These are phyloP conservation scores for Borostomias antarcticus DNA, from an alignment of 2,797 vertebrate species.

Conservation along the genomic window DNA sequence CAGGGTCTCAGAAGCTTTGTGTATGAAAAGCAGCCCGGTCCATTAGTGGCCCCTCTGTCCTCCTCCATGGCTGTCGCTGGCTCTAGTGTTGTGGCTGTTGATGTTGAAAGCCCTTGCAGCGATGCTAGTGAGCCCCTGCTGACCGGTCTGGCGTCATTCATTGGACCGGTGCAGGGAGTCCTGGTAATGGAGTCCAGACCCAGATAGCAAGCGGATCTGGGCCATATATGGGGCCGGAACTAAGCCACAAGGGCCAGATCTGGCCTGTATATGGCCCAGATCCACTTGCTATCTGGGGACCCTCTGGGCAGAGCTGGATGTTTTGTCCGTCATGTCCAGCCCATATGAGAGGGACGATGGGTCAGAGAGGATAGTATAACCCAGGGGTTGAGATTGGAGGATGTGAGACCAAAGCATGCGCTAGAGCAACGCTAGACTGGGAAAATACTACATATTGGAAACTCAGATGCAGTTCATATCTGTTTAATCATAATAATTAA, in stretches of 20 bases:
- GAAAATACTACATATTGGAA: neutral
- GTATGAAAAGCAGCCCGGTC: neutral
- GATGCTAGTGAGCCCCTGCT: neutral
- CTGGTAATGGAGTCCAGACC: slow-evolving; percentile 50
- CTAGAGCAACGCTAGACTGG: neutral
- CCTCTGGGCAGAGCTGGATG: slow-evolving; percentile 35
- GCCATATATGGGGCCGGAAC: no score
- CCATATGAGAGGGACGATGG: no score
- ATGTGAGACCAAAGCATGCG: neutral
- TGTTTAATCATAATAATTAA: neutral
- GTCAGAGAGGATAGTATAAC: no score
- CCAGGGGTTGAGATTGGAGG: neutral
- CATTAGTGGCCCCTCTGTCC: slow-evolving; percentile 3
- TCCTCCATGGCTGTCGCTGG: neutral
- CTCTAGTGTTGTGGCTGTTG: slow-evolving; percentile 8
- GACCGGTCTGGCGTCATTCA: slow-evolving; percentile 33
- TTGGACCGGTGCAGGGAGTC: slow-evolving; percentile 36
- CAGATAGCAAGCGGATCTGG: no score
- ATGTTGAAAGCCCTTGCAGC: slow-evolving; percentile 19
- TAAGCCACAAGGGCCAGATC: no score
- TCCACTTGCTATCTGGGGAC: no score
- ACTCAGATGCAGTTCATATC: neutral
- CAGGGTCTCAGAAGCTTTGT: slow-evolving; percentile 21
- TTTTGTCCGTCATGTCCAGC: slow-evolving; percentile 15
- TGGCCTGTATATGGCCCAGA: no score